Evolutionary conservation across 2,888 invertebrate species (phyloP), one percentile per base, ranked within the genome.

Genomic region (Ochropleura leucogaster): DNA sequence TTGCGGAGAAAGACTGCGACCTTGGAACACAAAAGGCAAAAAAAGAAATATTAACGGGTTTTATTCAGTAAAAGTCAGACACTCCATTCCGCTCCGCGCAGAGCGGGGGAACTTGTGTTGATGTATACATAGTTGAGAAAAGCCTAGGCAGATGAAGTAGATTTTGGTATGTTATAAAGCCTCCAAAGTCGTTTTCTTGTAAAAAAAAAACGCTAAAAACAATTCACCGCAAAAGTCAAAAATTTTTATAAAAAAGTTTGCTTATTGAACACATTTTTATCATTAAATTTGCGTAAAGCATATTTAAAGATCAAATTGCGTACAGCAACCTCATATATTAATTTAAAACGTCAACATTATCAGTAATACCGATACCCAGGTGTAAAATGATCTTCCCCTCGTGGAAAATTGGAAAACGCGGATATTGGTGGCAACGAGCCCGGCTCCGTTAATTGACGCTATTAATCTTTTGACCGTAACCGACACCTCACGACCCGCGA

Each of bases 391-490:
- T 88, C 88, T 84, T 72, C 69, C 86, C 85, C 83, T 82, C 79
- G 79, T 78, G 80, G 86, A 84, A 92, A 92, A 92, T 93, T 89
- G 92, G 90, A 90, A 91, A 92, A 90, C 88, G 86, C 88, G 90
- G 89, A 89, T 91, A 92, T 92, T 92, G 89, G 87, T 85, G 84
- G 84, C 83, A 87, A 90, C 88, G 89, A 88, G 83, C 88, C 88
- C 84, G 86, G 80, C 85, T 86, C 69, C 81, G 90, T 90, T 95
- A 94, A 95, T 94, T 93, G 93, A 88, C 81, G 82, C 89, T 93
- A 94, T 95, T 94, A 93, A 94, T 95, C 94, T 94, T 91, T 89
- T 90, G 89, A 90, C 92, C 90, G 91, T 87, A 90, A 89, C 90
- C 88, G 89, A 91, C 89, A 89, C 89, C 88, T 86, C 79, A 70